Evolutionary conservation across 2,797 vertebrate species (phyloP), one percentile per base, ranked within the genome.

Genomic region (Takifugu ocellatus): DNA sequence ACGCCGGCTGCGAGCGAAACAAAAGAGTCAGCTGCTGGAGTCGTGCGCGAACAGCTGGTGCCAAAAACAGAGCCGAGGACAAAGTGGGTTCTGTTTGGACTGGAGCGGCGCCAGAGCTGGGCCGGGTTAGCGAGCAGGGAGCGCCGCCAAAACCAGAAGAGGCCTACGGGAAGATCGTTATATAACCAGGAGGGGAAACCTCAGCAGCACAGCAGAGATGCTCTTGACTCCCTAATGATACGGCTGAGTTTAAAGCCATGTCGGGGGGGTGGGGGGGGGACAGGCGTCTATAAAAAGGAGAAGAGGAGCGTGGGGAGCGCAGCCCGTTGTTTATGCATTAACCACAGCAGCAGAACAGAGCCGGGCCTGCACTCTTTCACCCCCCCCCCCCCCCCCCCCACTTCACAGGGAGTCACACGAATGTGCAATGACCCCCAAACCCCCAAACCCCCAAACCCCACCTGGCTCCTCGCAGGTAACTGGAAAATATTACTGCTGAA

Each of bases 21-120:
- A 91, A 91, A 90, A 81, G 79, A 86, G 87, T 91, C 88, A 91
- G 90, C 89, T 92, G 91, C 90, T 84, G 85, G 81, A 88, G 86
- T 89, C 66, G 72, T 80, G 82, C 81, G 71, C 33, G 56, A 91
- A 90, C 90, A 91, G 90, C 88, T 90, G 91, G 86, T 91, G 88
- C 89, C 85, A 90, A 88, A 87, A 88, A 87, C 86, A 72, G 74
- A 85, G 83, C 66, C n/a, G 69, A 83, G 85, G 88, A 92, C 90
- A 92, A 89, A 90, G 88, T 88, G 82, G 83, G 86, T 90, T 88
- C 88, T 91, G 90, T 91, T 91, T 89, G 81, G 74, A 81, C 88
- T 92, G 90, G 89, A 90, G 54, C 27, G 0, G 42, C 52, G 89
- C 90, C 90, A 92, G 83, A 64, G 66, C 77, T 63, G 73, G 71